phyloP scores from a whole-genome alignment of 2,113 vertebrate genomes.

The Elaphurus davidianus region DNA sequence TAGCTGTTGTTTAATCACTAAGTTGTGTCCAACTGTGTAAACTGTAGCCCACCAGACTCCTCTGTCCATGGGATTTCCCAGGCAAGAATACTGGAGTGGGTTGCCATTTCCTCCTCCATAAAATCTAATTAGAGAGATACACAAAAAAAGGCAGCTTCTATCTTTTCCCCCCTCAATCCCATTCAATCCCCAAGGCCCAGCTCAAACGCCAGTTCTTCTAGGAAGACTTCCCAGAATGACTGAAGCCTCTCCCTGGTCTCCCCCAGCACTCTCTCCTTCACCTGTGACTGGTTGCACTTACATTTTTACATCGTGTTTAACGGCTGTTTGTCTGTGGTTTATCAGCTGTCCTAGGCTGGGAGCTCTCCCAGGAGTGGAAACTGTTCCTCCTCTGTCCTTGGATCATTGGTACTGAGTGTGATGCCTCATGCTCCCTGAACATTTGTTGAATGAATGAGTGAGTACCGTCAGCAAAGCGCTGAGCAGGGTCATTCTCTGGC shows the following conservation, averaged over 20 bases:
- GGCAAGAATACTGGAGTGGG: not conserved
- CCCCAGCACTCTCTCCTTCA: not conserved
- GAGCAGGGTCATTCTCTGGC: not conserved
- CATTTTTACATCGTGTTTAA: not conserved
- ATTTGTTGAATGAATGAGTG: not conserved
- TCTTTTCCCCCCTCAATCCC: not conserved
- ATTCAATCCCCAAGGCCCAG: not conserved
- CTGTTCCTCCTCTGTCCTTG: not conserved
- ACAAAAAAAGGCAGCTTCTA: not conserved
- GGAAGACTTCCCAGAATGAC: not conserved
- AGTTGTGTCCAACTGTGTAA: not conserved
- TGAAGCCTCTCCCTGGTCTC: not conserved
- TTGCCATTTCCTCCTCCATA: not conserved
- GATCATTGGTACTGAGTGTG: not conserved
- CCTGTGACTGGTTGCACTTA: not conserved
- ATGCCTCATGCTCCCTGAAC: accelerated
- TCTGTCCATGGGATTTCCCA: not conserved
- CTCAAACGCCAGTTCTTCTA: not conserved
- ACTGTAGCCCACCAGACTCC: not conserved
- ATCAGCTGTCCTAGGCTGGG: no score
- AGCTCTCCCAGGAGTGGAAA: not conserved
- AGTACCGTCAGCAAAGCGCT: not conserved
- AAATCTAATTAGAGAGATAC: not conserved
- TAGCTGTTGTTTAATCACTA: not conserved
- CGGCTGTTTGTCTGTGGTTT: not conserved